A percentile compares a stretch with the other conserved stretches of the same genome.
Conservation (phyloP, 2,113 vertebrate species). For the Hemibagrus wyckioides region DNA sequence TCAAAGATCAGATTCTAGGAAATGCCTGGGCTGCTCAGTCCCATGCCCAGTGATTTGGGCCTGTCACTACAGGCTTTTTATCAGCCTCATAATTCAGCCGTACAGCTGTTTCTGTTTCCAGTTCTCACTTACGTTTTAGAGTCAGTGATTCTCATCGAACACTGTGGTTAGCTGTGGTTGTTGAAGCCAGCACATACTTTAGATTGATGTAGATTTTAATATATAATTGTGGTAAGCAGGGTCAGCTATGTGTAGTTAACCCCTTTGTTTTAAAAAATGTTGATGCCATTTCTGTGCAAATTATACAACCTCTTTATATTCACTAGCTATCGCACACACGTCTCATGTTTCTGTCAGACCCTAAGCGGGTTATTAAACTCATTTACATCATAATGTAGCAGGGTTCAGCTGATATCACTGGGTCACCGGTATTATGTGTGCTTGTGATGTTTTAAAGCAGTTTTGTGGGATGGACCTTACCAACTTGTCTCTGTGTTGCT, state of each 20-base stretch:
- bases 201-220: constrained; percentile 50
- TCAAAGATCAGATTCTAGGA: constrained; percentile 48
- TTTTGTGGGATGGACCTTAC: constrained; percentile 45
- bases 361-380: constrained; percentile 76
- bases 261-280: constrained; percentile 54
- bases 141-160: constrained; percentile 3
- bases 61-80: constrained; percentile 57
- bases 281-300: constrained; percentile 56
- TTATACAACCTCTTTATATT: constrained; percentile 50
- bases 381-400: constrained; percentile 77
- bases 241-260: constrained; percentile 53
- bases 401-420: constrained; percentile 66
- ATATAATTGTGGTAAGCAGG: constrained; percentile 50
- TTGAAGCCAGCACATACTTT: constrained; percentile 19
- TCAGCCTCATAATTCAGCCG: constrained; percentile 32
- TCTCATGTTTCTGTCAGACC: constrained; percentile 55
- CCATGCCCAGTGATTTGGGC: constrained; percentile 57
- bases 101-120: constrained; percentile 42
- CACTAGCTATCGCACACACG: constrained; percentile 58
- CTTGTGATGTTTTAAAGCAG: constrained; percentile 59
- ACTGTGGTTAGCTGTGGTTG: constrained; percentile 38
- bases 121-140: constrained; percentile 19
- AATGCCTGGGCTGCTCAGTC: constrained; percentile 38
- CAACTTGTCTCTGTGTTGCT: constrained; percentile 35
- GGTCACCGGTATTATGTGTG: constrained; percentile 72